Conservation (phyloP, 53 echinoderm and acorn worm species). For the Antedon mediterranea region DNA sequence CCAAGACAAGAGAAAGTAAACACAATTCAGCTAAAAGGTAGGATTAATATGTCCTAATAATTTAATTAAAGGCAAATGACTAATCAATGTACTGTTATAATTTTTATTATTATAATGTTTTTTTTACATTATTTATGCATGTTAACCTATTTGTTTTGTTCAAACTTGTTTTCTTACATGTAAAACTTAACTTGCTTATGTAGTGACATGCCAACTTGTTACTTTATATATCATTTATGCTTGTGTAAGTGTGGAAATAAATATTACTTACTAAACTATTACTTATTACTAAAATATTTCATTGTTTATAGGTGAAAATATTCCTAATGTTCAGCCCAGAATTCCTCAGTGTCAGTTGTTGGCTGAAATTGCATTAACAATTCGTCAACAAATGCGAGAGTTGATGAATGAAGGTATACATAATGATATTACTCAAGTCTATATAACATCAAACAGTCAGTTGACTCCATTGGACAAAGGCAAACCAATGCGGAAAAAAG, state of each 20-base stretch:
- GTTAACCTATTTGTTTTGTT: no score
- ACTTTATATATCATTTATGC: no score
- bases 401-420: constrained; percentile 55
- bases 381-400: constrained; percentile 76
- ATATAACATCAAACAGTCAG: background rate
- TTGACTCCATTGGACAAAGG: background rate
- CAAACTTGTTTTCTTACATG: no score
- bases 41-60: background rate
- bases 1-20: constrained; percentile 55
- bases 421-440: constrained; percentile 11
- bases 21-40: constrained; percentile 76
- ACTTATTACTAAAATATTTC: no score
- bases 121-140: no score
- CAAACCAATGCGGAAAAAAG: background rate
- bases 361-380: constrained; percentile 64
- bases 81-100: no score
- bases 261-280: no score
- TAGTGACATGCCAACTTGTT: no score
- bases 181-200: no score
- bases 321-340: constrained; percentile 53
- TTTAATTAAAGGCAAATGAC: no score
- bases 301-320: constrained; percentile 42
- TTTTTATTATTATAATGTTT: no score
- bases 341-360: constrained; percentile 90
- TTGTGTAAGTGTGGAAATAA: no score